Percentiles rank a stretch among this genome's conserved stretches.
Evolutionary conservation across 1,140 invertebrate genomes (phyloP).

Genomic region (Caenorhabditis latens): DNA sequence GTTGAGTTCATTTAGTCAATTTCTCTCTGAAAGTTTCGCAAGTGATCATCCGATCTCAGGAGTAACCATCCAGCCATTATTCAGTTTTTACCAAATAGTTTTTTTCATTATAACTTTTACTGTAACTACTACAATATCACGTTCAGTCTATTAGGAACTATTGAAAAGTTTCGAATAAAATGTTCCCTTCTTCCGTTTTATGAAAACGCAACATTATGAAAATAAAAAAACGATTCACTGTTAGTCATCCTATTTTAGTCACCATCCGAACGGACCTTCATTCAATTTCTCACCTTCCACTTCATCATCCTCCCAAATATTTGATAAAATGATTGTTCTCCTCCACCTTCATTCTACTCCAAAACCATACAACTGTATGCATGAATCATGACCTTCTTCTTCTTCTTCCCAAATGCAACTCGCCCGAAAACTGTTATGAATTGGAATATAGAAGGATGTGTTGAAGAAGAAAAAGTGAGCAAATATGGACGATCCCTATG

Average conservation of each 20-base stretch:
- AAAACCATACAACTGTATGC: constrained; percentile 1
- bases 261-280: background rate
- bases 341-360: background rate
- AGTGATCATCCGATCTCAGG: no score
- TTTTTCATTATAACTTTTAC: no score
- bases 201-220: no score
- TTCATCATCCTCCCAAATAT: constrained; percentile 44
- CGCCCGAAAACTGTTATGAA: constrained; percentile 50
- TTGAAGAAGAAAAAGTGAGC: constrained; percentile 41
- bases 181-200: no score
- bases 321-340: constrained; percentile 37
- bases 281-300: background rate
- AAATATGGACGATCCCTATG: background rate
- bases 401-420: constrained; percentile 9
- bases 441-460: constrained; percentile 37
- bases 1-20: no score
- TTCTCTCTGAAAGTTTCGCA: no score
- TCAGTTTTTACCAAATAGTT: no score
- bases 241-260: background rate
- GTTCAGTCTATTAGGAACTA: no score
- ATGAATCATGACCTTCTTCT: constrained; percentile 6
- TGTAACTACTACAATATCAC: no score
- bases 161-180: no score
- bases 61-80: no score
- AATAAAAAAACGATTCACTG: background rate